Evolutionary conservation across 2,888 invertebrate species (phyloP).

Genomic region (Morpho helenor): DNA sequence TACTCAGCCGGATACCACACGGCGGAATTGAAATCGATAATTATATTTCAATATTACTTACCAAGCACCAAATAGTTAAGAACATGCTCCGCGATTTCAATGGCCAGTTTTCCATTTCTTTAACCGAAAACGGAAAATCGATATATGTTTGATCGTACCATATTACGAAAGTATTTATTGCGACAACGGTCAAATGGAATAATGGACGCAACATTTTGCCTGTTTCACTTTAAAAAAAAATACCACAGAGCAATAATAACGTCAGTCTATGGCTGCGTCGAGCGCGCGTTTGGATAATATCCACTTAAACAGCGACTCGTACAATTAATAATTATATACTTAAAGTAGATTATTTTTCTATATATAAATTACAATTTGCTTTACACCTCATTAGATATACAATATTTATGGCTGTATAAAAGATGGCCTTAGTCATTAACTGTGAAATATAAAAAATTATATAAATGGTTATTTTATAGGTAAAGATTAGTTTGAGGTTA

Average conservation of each 20-base stretch:
- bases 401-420: too few relatives aligned
- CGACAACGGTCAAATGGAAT: constrained; percentile 46
- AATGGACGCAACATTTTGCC: constrained; percentile 36
- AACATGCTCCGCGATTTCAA: constrained; percentile 50
- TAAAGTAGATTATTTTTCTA: too few relatives aligned
- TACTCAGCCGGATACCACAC: too few relatives aligned
- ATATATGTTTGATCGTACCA: constrained; percentile 58
- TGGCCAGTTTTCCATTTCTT: constrained; percentile 42
- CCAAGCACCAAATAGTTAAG: constrained; percentile 58
- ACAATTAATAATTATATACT: too few relatives aligned
- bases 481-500: too few relatives aligned
- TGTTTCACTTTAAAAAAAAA: not conserved
- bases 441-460: too few relatives aligned
- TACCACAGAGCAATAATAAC: not conserved
- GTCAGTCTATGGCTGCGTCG: constrained; percentile 5
- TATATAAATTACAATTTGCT: too few relatives aligned
- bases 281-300: not conserved
- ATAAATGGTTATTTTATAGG: too few relatives aligned
- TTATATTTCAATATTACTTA: constrained; percentile 31
- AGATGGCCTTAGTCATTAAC: too few relatives aligned
- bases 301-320: not conserved
- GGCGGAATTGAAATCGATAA: too few relatives aligned
- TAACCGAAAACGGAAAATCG: constrained; percentile 44
- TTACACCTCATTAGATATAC: too few relatives aligned
- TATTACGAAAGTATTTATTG: constrained; percentile 44